Evolutionary conservation across 2,888 invertebrate genomes (phyloP).

Genomic region (Perdita meconis): DNA sequence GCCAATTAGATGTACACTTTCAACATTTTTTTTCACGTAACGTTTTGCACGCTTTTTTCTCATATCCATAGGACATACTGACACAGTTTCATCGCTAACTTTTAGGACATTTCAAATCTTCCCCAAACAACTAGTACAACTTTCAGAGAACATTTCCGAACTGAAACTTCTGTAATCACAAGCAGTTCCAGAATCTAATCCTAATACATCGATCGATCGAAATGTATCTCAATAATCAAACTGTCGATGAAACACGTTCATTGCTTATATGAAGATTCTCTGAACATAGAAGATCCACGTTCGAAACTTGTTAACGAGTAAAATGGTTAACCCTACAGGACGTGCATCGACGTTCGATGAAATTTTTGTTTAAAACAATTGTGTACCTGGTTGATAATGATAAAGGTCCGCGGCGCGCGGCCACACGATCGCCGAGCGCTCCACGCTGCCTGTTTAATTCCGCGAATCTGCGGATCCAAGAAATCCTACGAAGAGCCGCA

Average conservation of each 20-base stretch:
- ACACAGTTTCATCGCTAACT: no score
- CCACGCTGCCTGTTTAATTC: conserved; percentile 82
- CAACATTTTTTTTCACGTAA: no score
- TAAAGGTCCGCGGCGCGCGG: conserved; percentile 83
- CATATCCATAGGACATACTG: no score
- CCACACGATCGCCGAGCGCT: conserved; percentile 83
- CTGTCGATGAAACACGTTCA: no score
- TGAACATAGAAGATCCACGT: not conserved
- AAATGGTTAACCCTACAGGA: not conserved
- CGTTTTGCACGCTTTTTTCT: no score
- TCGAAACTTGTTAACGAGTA: not conserved
- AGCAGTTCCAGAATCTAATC: no score
- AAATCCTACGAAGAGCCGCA: conserved; percentile 71
- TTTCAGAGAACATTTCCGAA: not conserved
- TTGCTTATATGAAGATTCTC: not conserved
- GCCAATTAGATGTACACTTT: no score
- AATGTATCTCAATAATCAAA: no score
- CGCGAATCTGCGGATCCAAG: conserved; percentile 80
- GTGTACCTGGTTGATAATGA: conserved; percentile 82
- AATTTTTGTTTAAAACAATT: not conserved
- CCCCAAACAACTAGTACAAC: not conserved
- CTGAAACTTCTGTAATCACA: not conserved
- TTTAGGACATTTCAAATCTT: no score
- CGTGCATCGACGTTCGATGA: not conserved
- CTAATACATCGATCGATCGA: no score